Base-by-base conservation (phyloP, 1,140 invertebrate genomes). In the Whitmania pigra region DNA sequence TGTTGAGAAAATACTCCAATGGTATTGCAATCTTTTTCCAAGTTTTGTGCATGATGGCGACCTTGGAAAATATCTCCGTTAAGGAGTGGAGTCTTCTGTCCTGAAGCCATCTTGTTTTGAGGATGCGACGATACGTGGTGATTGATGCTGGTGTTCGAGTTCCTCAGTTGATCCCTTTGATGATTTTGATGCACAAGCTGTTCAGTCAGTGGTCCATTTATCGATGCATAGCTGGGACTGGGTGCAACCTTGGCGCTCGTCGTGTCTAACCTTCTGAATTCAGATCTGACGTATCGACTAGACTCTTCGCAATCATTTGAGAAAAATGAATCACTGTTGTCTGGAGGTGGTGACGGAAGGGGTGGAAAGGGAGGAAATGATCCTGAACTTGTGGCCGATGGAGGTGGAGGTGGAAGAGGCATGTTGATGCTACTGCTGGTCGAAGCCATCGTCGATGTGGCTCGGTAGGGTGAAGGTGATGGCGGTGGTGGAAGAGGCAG, bases 121-220 rank as follows among this genome's bases (percentile, higher is more conserved):
- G 15, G 1, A 0, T 5, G 43, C 43, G 43, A 49, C 13, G 43
- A 17, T 15, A 49, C 43, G 15, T 25, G 57, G 11, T 63, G 57
- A 20, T 13, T 22, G 29, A 63, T 63, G 22, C 22, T 63, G 57
- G 22, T 63, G 57, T n/a, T 63, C 6, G 22, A 25, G 57, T 63
- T 63, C 18, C 29, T 63, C 18, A 25, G 57, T 63, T 63, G 57
- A 13, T 63, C 22, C 11, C 29, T 11, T 31, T 63, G 57, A 25
- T 63, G 57, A 25, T 63, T 22, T 63, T 63, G 57, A 63, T 63
- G 29, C 57, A 63, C 18, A 20, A 7, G 57, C 20, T 22, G 29
- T 17, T 63, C 57, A 63, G 43, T 49, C 43, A 49, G 43, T 49
- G 43, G 43, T 63, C 57, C 57, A 31, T 31, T 63, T 63, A 31